These are phyloP conservation scores for Xenus cinereus DNA, from an alignment of 2,113 vertebrate genomes.

Conservation along the genomic window DNA sequence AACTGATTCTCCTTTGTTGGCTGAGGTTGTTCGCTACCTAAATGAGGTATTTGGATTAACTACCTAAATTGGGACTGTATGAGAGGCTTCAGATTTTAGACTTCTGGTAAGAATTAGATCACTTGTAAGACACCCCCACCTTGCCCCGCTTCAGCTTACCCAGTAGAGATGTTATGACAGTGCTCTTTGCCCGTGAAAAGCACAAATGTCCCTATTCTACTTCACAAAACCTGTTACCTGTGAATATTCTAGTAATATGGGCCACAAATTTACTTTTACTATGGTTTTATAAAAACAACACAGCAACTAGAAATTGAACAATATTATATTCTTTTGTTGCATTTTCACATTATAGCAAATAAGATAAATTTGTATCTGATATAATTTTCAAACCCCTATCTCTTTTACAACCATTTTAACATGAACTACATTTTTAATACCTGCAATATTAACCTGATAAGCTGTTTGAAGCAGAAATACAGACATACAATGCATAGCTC, in stretches of 20 bases:
- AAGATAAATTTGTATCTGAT: not conserved
- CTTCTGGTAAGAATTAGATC: not conserved
- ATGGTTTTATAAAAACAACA: not conserved
- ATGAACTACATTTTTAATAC: not conserved
- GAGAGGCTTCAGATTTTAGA: not conserved
- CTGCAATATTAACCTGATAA: not conserved
- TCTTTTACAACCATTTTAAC: not conserved
- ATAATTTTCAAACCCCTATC: not conserved
- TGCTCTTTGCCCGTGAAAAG: not conserved
- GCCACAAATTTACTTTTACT: not conserved
- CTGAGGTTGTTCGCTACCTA: not conserved
- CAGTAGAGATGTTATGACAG: not conserved
- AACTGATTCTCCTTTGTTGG: not conserved
- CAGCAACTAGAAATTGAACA: not conserved
- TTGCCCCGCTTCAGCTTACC: not conserved
- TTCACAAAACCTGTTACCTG: not conserved
- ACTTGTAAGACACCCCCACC: not conserved
- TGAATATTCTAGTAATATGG: not conserved
- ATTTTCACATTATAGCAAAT: not conserved
- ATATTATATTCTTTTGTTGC: not conserved
- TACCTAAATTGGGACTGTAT: not conserved
- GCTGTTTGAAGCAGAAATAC: not conserved
- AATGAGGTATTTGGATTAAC: not conserved
- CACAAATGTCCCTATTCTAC: not conserved
- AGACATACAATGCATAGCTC: accelerated